phyloP scores from a whole-genome alignment of 2,888 invertebrate species.

The Andrena praecox region DNA sequence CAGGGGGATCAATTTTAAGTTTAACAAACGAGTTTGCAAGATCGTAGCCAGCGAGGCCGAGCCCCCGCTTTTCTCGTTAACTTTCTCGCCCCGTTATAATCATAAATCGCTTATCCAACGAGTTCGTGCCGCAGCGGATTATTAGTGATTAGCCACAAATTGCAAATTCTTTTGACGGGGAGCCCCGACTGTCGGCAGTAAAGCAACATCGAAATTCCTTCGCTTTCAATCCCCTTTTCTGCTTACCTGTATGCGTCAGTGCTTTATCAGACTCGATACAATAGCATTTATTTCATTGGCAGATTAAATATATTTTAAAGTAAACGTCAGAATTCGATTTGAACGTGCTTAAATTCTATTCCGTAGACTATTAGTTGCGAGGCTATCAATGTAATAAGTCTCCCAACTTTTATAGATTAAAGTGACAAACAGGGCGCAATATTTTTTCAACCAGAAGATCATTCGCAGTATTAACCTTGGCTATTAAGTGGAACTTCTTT shows the following conservation, averaged over 20 bases:
- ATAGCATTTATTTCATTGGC: too few relatives aligned
- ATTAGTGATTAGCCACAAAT: conserved; percentile 60
- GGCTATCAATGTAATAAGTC: too few relatives aligned
- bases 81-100: conserved; percentile 64
- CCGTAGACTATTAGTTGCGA: too few relatives aligned
- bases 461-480: conserved; percentile 42
- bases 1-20: conserved; percentile 80
- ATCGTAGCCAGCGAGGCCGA: conserved; percentile 54
- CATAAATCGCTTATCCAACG: conserved; percentile 63
- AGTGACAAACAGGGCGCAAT: not conserved
- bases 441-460: not conserved
- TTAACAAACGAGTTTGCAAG: conserved; percentile 78
- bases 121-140: conserved; percentile 44
- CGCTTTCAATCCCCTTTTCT: not conserved
- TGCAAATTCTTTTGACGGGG: conserved; percentile 27
- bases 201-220: not conserved
- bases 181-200: not conserved
- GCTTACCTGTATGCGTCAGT: not conserved
- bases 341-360: too few relatives aligned
- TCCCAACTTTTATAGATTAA: too few relatives aligned
- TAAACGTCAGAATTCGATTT: too few relatives aligned
- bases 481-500: conserved; percentile 56
- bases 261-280: not conserved
- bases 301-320: too few relatives aligned
- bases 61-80: conserved; percentile 60